Base-by-base conservation (phyloP, 2,113 vertebrate genomes). In the Origma solitaria region DNA sequence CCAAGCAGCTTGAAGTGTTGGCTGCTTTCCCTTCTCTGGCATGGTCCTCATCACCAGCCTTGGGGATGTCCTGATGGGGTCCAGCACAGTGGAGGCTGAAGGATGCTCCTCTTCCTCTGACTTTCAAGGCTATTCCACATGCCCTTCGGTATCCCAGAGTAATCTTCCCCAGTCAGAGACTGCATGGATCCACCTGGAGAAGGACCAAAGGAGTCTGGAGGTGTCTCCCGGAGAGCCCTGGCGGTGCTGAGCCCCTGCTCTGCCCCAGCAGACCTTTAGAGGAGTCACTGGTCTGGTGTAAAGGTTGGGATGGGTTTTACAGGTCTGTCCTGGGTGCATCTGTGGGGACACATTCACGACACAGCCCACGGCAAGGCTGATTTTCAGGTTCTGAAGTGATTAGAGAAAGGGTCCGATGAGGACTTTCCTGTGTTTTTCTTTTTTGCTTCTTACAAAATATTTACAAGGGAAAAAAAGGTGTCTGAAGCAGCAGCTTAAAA, bases 401-500 rank as follows among this genome's bases (percentile, higher is more conserved):
- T 4, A n/a, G 62, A 83, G 71, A 44, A 83, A 31, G 47, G 54
- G 47, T 45, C 61, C 5, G 1, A 38, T 1, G 35, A 93, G 49
- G 77, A 51, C 83, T 81, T 31, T 77, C 49, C 75, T 51, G 28
- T 54, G 65, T 28, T 93, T 83, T 56, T 57, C 68, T 37, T 61
- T 90, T 77, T 6, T 0, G 76, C 51, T 79, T 71, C 82, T 88
- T 40, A 51, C 76, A 83, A 76, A 54, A 54, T 81, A 88, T 88
- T 92, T 92, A 92, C 91, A 51, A 42, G 54, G 61, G 76, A 56
- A 75, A 53, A 89, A 89, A 86, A 93, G 64, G 64, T 75, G n/a
- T 93, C 85, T 96, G 90, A 88, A 71, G 85, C 38, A 81, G 93
- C 85, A 82, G 88, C 86, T 91, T 56, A 82, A 88, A 82, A 82